Evolutionary conservation across 2,113 vertebrate genomes (phyloP).

Genomic region (Charina bottae): DNA sequence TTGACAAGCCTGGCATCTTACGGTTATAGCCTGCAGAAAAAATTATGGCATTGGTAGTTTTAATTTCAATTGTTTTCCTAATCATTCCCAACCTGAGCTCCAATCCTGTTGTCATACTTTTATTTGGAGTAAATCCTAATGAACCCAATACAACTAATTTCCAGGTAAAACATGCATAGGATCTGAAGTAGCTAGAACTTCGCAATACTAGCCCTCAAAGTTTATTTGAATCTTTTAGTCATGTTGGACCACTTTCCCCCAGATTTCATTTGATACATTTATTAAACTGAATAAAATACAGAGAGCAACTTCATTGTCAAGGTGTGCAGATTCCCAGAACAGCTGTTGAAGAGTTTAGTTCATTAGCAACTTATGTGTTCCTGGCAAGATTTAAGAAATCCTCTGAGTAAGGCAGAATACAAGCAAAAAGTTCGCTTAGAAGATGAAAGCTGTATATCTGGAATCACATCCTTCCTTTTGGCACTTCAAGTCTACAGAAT

Average conservation of each 20-base stretch:
- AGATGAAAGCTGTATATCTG: slow-evolving; percentile 52
- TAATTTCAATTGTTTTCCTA: background rate
- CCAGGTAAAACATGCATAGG: background rate
- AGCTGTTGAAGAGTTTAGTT: slow-evolving; percentile 56
- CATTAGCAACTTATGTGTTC: slow-evolving; percentile 55
- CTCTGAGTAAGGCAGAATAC: slow-evolving; percentile 61
- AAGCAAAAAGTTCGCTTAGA: slow-evolving; percentile 63
- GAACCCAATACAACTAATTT: background rate
- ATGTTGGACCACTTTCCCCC: background rate
- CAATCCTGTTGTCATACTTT: background rate
- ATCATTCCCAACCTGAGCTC: background rate
- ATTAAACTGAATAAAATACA: slow-evolving; percentile 38
- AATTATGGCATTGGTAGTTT: background rate
- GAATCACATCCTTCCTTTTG: slow-evolving; percentile 61
- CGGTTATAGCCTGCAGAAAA: background rate
- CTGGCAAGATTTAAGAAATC: slow-evolving; percentile 58
- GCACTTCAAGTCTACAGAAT: slow-evolving; percentile 63
- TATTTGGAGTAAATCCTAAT: background rate
- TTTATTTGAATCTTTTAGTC: slow-evolving; percentile 26
- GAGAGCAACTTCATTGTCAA: slow-evolving; percentile 42
- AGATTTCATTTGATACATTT: slow-evolving; percentile 38
- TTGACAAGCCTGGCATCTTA: too few species aligned
- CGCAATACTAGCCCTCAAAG: slow-evolving; percentile 18
- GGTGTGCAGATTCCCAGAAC: slow-evolving; percentile 45
- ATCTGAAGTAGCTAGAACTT: background rate